These are phyloP conservation scores for Lepidurus packardi DNA, from an alignment of 1,140 invertebrate genomes.

Conservation along the genomic window DNA sequence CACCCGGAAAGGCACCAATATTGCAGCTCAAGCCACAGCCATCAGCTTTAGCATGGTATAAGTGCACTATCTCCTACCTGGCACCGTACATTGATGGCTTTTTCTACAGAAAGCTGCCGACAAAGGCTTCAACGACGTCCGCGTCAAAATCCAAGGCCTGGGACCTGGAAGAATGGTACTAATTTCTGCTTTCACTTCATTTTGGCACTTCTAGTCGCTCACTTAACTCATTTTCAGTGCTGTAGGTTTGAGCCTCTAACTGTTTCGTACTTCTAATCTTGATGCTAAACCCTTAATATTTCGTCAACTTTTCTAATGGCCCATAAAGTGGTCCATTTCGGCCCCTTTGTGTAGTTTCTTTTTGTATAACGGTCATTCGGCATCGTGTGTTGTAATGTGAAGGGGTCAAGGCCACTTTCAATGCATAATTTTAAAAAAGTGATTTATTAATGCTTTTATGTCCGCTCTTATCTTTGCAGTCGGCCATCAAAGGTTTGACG, in stretches of 20 bases:
- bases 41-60: slow-evolving; percentile 62
- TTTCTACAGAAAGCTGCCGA: slow-evolving; percentile 64
- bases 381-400: too few species aligned
- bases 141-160: slow-evolving; percentile 69
- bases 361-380: too few species aligned
- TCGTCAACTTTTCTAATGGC: too few species aligned
- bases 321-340: too few species aligned
- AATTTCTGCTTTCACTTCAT: slow-evolving; percentile 35
- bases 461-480: slow-evolving; percentile 51
- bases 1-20: slow-evolving; percentile 88
- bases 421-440: neutral
- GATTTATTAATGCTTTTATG: slow-evolving; percentile 23
- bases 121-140: slow-evolving; percentile 63
- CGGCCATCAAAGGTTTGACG: slow-evolving; percentile 85
- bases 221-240: too few species aligned
- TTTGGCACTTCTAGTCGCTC: neutral
- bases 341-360: too few species aligned
- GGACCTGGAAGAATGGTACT: slow-evolving; percentile 81
- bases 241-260: too few species aligned
- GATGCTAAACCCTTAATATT: too few species aligned
- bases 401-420: too few species aligned
- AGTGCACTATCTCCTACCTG: neutral
- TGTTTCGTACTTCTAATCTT: too few species aligned
- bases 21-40: slow-evolving; percentile 89
- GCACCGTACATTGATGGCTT: slow-evolving; percentile 36